A percentile compares a stretch with the other conserved stretches of the same genome.
These are phyloP conservation scores for Onychostoma macrolepis DNA, from an alignment of 2,113 vertebrate species.

Conservation along the genomic window DNA sequence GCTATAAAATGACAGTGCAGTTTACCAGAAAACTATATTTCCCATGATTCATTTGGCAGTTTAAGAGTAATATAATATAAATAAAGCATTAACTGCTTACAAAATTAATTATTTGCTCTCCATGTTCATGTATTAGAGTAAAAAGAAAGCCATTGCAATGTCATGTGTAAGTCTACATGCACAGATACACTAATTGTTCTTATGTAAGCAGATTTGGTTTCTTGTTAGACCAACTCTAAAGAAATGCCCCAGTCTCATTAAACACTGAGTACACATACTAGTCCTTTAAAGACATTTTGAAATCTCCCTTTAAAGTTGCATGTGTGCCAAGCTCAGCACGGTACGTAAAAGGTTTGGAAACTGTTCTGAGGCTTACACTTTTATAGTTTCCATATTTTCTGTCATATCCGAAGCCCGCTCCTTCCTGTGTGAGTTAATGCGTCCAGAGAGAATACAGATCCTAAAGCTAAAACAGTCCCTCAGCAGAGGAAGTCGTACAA, in stretches of 20 bases:
- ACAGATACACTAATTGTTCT: neutral
- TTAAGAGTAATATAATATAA: neutral
- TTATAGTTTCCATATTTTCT: slow-evolving; percentile 7
- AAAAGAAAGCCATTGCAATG: neutral
- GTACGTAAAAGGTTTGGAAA: neutral
- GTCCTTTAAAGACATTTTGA: neutral
- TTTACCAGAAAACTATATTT: neutral
- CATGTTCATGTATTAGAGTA: neutral
- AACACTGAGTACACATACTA: neutral
- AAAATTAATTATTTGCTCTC: neutral
- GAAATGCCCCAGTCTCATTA: neutral
- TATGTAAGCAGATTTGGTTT: neutral
- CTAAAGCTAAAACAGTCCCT: neutral
- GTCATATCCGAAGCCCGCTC: neutral
- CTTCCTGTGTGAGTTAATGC: neutral
- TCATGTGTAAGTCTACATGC: neutral
- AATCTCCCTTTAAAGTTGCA: slow-evolving; percentile 4
- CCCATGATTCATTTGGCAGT: neutral
- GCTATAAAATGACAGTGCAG: neutral
- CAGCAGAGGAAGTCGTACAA: neutral
- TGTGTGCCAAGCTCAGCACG: neutral
- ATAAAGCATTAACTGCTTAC: neutral
- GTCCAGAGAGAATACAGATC: neutral
- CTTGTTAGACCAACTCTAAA: neutral
- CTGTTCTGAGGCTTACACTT: neutral